Evolutionary conservation across 2,113 vertebrate species (phyloP), one percentile per base, ranked within the genome.

Genomic region (Anhinga anhinga): DNA sequence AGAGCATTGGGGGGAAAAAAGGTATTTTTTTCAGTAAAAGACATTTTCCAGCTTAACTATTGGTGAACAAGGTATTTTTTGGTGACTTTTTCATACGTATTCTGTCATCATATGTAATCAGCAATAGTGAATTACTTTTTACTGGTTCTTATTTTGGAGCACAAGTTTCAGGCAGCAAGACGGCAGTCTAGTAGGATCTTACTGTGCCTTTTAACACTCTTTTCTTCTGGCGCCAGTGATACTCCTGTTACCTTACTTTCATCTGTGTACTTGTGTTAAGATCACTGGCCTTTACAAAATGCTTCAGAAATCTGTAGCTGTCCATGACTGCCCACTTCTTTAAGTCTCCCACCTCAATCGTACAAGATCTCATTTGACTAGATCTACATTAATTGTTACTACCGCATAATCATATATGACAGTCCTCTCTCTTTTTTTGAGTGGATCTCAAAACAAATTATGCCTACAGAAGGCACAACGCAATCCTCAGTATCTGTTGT

Each of bases 351-450:
- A 44, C 44, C 12, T 1, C 56, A 66, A 3, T 30, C 9, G 26
- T 14, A 34, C 38, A 82, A 52, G 44, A 44, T 11, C 36, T 80
- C 34, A 27, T 52, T 22, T 82, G 49, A 61, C 11, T 7, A 67
- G 26, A 53, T 29, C 4, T 47, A 10, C 18, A 10, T 23, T 22
- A 70, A 36, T 14, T 70, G 21, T 65, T 80, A 27, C 15, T 36
- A 36, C 4, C n/a, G 22, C 1, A 0, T 17, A 22, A 82, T 26
- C 58, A 45, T 1, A 0, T 5, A 44, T 3, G 13, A 45, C 15
- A 65, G 32, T 20, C 16, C 15, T 71, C 27, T 53, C 42, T 16
- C 6, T 30, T 15, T 9, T 70, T 85, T 55, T 17, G 22, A 38
- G 34, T 2, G 9, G 52, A 50, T 40, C 34, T 71, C 52, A 53